Evolutionary conservation across 2,888 invertebrate genomes (phyloP), one percentile per base, ranked within the genome.

Genomic region (Phytoseiulus persimilis): DNA sequence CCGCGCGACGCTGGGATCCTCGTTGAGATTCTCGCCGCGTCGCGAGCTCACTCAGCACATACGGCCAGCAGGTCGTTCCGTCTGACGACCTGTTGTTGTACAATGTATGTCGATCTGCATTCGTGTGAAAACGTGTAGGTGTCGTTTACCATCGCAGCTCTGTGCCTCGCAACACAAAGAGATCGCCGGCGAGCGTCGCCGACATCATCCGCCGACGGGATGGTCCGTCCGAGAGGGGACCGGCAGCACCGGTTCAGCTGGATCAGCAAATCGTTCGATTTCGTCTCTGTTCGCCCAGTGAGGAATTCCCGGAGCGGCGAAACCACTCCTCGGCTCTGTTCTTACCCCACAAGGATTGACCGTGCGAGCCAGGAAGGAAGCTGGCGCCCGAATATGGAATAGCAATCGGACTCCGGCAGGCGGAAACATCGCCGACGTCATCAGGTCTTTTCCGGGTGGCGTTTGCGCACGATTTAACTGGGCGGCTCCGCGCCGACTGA

Each of bases 181-280:
- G 28, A 14, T 2, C 1, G 65, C 65, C 18, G 1, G 28, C 65
- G 46, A 11, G 46, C 28, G 18, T 28, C 65, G 65, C 39, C 39
- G 65, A 28, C 65, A 46, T 46, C 46, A 46, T 46, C 46, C 46
- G 65, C 5, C 18, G 28, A 65, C 2, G 18, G 65, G 65, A 65
- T 65, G 65, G 65, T 39, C 39, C 5, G 39, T 39, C 39, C 39
- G 9, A 65, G 65, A 65, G 18, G 23, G 65, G 9, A 65, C 39
- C 39, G 65, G 1, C 65, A 14, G 9, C 18, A 14, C 65, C 65
- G 28, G 65, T 65, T 65, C 65, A 18, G 65, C 65, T 65, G 65
- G 65, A 65, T 65, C 65, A 65, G 65, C 65, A 65, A 65, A 65
- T 65, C 65, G 65, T 65, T 65, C 65, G 65, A 65, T 65, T 65